Base-by-base conservation (phyloP, 2,113 vertebrate genomes). In the Bujurquina vittata region DNA sequence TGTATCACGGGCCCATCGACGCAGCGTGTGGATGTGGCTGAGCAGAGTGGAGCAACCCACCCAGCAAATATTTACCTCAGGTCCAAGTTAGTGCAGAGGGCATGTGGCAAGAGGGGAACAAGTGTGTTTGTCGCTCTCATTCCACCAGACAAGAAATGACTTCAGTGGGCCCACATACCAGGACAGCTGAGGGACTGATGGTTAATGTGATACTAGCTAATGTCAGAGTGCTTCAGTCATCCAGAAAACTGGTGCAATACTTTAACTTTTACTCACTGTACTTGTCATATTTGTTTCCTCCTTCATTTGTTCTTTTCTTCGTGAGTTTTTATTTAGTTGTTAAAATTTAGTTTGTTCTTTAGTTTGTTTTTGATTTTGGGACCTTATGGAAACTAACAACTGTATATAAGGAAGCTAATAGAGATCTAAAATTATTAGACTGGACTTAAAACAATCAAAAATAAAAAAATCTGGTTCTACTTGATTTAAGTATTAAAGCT, bases 51-150 rank as follows among this genome's bases (percentile, higher is more conserved):
- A 78, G 37, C 40, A 67, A 58, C 77, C 65, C 52, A 73, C 74
- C 75, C 80, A 76, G 90, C 93, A 95, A 94, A 94, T 94, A 94
- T 94, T 95, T 93, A 93, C 86, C 83, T 54, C 75, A 10, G 75
- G 82, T 84, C 79, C 75, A 86, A 87, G 87, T 85, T 75, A 26
- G 87, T 73, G 57, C 62, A 77, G 76, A 83, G 90, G 79, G 31
- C 65, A 77, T 54, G 35, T 81, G 87, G 81, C 74, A 84, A 58
- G 26, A 33, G 59, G 49, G 84, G 23, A 31, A 52, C 65, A 69
- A 79, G 87, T 69, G 65, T 62, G 82, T 72, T 63, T 78, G 22
- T 65, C 60, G 20, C 79, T 55, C 14, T 83, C 69, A 77, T 63
- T 81, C 79, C 54, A 73, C 4, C 49, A 49, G 75, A 77, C 10